Evolutionary conservation across 2,797 vertebrate species (phyloP).

Genomic region (Sternotherus odoratus): DNA sequence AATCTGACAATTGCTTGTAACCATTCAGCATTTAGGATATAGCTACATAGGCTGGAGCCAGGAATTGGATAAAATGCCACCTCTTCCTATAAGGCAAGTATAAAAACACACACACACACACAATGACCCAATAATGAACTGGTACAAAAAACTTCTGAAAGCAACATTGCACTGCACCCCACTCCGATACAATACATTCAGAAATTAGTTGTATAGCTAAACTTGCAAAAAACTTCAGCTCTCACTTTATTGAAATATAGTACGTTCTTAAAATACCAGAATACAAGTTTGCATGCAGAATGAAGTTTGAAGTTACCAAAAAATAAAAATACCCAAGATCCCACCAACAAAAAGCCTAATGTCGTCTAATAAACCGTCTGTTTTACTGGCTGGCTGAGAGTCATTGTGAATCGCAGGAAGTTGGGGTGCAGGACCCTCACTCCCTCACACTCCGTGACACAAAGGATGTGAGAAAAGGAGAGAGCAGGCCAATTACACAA

Average conservation of each 20-base stretch:
- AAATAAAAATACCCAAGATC: neutral
- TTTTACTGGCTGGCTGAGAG: no score
- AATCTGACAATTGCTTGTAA: neutral
- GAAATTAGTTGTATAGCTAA: constrained; percentile 14
- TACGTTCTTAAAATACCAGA: constrained; percentile 49
- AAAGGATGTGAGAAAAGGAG: neutral
- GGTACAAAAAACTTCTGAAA: constrained; percentile 7
- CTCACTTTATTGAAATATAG: constrained; percentile 70
- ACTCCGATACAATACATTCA: constrained; percentile 9
- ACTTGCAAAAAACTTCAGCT: constrained; percentile 39
- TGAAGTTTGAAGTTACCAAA: neutral
- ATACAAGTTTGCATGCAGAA: constrained; percentile 44
- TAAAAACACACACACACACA: neutral
- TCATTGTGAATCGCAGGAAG: no score
- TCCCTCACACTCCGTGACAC: neutral
- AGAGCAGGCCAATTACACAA: constrained; percentile 32
- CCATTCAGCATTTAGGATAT: neutral
- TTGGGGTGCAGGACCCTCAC: no score
- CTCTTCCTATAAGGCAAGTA: neutral
- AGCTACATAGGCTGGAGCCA: neutral
- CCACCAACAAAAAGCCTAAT: neutral
- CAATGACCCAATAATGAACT: neutral
- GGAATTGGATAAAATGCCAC: neutral
- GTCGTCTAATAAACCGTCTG: neutral
- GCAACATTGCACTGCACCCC: neutral